These are phyloP conservation scores for Cenopis cana DNA, from an alignment of 2,888 invertebrate genomes.

Conservation along the genomic window DNA sequence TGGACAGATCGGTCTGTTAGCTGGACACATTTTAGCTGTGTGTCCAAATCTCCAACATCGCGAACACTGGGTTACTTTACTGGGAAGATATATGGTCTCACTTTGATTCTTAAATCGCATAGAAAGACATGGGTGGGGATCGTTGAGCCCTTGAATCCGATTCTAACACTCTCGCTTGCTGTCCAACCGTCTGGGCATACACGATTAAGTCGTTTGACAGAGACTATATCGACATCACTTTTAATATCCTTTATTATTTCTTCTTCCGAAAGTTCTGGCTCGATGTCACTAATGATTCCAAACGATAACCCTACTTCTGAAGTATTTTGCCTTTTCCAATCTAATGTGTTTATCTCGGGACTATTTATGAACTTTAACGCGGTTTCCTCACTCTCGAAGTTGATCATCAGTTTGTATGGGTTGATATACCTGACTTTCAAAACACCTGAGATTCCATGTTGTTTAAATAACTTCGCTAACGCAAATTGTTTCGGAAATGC, in stretches of 20 bases:
- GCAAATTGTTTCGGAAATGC: constrained; percentile 38
- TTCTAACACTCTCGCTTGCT: constrained; percentile 32
- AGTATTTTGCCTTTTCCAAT: constrained; percentile 34
- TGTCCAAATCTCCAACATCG: constrained; percentile 48
- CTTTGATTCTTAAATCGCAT: constrained; percentile 27
- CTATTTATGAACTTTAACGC: constrained; percentile 25
- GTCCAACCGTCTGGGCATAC: constrained; percentile 25
- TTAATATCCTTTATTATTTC: constrained; percentile 27
- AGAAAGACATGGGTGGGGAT: constrained; percentile 17
- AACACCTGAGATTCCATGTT: constrained; percentile 2
- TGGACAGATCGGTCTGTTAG: constrained; percentile 40
- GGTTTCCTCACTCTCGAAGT: constrained; percentile 30
- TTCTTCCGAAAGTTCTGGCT: constrained; percentile 39
- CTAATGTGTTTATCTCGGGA: constrained; percentile 26
- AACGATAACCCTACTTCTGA: constrained; percentile 14
- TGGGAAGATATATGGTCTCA: constrained; percentile 42
- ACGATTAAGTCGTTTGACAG: constrained; percentile 38
- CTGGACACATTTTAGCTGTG: constrained; percentile 35
- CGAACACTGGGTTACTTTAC: constrained; percentile 47
- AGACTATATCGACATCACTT: constrained; percentile 11
- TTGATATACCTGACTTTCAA: constrained; percentile 37
- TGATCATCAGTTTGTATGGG: constrained; percentile 35
- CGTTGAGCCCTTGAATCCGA: constrained; percentile 32
- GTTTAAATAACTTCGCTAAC: constrained; percentile 20
- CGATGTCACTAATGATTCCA: constrained; percentile 38